These are phyloP conservation scores for Coenobita brevimanus DNA, from an alignment of 1,140 invertebrate species.

Conservation along the genomic window DNA sequence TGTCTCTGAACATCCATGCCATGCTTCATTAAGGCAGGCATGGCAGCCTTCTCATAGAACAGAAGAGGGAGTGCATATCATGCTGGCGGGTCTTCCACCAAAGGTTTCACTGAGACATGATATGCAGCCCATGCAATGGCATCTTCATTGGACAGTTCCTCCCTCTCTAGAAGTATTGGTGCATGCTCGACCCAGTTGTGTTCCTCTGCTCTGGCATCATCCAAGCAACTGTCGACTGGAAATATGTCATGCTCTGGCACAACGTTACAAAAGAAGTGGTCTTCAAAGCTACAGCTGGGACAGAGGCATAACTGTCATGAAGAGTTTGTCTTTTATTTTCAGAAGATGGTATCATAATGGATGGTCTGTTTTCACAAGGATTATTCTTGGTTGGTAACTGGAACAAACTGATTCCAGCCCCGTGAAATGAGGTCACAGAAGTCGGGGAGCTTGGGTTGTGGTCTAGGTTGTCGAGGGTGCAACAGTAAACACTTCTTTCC, in stretches of 20 bases:
- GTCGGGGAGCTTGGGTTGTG: constrained; percentile 20
- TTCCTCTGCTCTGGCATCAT: constrained; percentile 18
- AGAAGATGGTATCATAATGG: constrained; percentile 6
- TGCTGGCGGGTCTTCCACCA: no score
- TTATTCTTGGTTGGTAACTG: constrained; percentile 5
- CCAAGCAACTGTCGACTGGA: constrained; percentile 3
- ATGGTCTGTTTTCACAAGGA: neutral
- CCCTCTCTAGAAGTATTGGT: neutral
- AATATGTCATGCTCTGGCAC: constrained; percentile 2
- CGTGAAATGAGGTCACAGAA: neutral
- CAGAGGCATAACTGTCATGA: constrained; percentile 3
- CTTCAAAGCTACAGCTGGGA: constrained; percentile 20
- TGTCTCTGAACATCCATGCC: no score
- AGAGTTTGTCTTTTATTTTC: constrained; percentile 17
- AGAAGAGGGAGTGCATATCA: no score
- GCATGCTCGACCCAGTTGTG: constrained; percentile 22
- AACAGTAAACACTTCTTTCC: neutral
- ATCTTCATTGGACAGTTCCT: neutral
- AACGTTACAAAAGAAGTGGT: constrained; percentile 15
- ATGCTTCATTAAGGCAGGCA: no score
- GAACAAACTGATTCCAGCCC: constrained; percentile 4
- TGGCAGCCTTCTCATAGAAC: no score
- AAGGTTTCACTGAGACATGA: no score
- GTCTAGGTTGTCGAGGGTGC: constrained; percentile 2
- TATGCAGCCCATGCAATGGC: no score